Percentiles rank a stretch among this genome's conserved stretches.
Conservation (phyloP, 2,113 vertebrate species). For the Phylloscopus trochilus region DNA sequence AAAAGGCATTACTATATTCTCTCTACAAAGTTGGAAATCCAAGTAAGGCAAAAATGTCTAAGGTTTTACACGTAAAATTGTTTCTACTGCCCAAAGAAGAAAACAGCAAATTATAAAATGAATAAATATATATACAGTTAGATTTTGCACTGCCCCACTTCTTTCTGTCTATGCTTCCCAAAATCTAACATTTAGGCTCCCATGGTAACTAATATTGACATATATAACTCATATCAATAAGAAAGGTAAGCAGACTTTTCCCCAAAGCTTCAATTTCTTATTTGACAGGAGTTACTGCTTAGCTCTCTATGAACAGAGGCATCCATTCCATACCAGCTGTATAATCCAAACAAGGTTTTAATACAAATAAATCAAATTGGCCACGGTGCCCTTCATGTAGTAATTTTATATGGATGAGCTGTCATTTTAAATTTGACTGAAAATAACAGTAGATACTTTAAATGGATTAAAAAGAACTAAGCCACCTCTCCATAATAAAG, state of each 20-base stretch:
- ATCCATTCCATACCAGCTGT: neutral
- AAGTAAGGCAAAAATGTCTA: neutral
- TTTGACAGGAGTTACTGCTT: neutral
- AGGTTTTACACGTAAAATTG: neutral
- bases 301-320: neutral
- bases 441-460: constrained; percentile 66
- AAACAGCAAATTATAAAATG: neutral
- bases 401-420: constrained; percentile 34
- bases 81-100: neutral
- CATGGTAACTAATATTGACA: neutral
- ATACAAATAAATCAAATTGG: constrained; percentile 27
- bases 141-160: neutral
- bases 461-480: constrained; percentile 62
- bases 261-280: neutral
- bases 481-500: constrained; percentile 51
- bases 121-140: neutral
- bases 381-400: constrained; percentile 19
- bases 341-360: neutral
- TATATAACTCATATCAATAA: neutral
- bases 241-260: neutral
- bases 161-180: neutral
- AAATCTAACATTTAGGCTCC: neutral
- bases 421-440: constrained; percentile 66
- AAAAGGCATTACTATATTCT: neutral
- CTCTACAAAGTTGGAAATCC: neutral